phyloP scores from a whole-genome alignment of 1,140 invertebrate species.

The Panagrolaimus sp. region DNA sequence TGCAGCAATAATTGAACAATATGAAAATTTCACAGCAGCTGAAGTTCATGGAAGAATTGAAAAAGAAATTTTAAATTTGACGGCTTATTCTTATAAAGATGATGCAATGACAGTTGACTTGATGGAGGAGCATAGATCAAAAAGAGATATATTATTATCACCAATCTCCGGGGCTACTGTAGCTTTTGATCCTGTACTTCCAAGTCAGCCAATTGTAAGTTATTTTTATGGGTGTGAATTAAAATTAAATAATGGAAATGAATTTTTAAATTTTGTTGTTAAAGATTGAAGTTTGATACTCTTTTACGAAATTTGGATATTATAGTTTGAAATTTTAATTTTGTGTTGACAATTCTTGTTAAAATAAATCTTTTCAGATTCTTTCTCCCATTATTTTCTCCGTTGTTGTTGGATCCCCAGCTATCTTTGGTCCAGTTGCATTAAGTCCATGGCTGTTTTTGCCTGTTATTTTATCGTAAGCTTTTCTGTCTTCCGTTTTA shows the following conservation, averaged over 20 bases:
- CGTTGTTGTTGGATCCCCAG: conserved; percentile 32
- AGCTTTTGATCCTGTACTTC: conserved; percentile 23
- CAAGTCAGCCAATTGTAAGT: background rate
- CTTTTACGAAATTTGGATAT: conserved; percentile 22
- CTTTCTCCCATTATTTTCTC: conserved; percentile 37
- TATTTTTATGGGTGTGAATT: too few relatives aligned
- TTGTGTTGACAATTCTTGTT: too few relatives aligned
- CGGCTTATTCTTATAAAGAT: background rate
- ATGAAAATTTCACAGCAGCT: conserved; percentile 18
- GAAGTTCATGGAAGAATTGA: conserved; percentile 28
- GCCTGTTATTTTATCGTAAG: conserved; percentile 42
- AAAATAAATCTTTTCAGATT: too few relatives aligned
- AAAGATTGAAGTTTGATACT: background rate
- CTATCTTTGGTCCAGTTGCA: conserved; percentile 44
- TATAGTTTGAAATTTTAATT: conserved; percentile 23
- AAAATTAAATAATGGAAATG: too few relatives aligned
- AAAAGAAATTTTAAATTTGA: conserved; percentile 27
- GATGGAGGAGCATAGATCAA: background rate
- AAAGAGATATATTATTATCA: conserved; percentile 37
- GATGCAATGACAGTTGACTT: background rate
- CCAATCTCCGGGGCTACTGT: conserved; percentile 23
- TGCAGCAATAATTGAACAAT: conserved; percentile 19
- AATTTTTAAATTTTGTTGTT: conserved; percentile 16
- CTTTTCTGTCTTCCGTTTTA: too few relatives aligned
- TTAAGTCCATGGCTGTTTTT: conserved; percentile 30